Evolutionary conservation across 2,113 vertebrate genomes (phyloP).

Genomic region (Oplegnathus fasciatus): DNA sequence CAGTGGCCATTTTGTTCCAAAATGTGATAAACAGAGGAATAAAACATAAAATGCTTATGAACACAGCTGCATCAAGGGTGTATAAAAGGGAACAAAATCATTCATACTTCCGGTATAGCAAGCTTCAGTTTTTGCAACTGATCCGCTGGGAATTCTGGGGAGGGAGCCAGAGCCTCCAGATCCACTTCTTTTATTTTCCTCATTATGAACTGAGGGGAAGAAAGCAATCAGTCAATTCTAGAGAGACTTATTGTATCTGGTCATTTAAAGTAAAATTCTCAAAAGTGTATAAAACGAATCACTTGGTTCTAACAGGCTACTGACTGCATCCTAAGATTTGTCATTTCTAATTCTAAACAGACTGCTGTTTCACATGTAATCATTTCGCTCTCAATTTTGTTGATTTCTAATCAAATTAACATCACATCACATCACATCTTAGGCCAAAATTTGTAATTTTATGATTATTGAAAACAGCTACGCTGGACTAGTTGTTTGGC

Average conservation of each 20-base stretch:
- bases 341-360: background rate
- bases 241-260: background rate
- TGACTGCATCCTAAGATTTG: background rate
- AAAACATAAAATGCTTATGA: background rate
- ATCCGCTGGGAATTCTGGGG: constrained; percentile 74
- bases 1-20: background rate
- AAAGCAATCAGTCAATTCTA: constrained; percentile 4
- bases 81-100: background rate
- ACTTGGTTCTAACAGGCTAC: too few species aligned
- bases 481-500: background rate
- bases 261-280: background rate
- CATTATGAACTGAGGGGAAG: constrained; percentile 78
- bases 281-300: background rate
- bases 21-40: background rate
- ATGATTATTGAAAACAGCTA: background rate
- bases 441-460: too few species aligned
- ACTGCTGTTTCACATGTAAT: background rate
- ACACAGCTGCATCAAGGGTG: background rate
- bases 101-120: constrained; percentile 80
- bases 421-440: too few species aligned
- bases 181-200: constrained; percentile 82
- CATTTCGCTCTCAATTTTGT: background rate
- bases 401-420: background rate
- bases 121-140: constrained; percentile 78
- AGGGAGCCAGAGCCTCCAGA: constrained; percentile 70